A percentile compares a stretch with the other conserved stretches of the same genome.
Evolutionary conservation across 1,140 invertebrate genomes (phyloP).

Genomic region (Hyposmocoma kahamanoa): DNA sequence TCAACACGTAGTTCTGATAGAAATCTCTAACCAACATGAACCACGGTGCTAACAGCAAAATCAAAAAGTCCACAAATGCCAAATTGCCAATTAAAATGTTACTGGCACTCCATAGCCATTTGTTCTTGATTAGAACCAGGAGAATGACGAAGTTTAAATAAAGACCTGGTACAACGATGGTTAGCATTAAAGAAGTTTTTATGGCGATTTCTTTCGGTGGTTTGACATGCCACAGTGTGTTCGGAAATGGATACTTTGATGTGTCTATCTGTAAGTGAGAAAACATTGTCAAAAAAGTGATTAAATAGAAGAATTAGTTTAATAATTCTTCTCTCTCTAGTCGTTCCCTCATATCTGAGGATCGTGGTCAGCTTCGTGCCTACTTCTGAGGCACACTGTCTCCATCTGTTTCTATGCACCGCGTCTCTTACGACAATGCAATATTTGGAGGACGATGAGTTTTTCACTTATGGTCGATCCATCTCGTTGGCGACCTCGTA

Average conservation of each 20-base stretch:
- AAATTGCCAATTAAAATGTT: conserved; percentile 88
- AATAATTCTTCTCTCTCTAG: too few species aligned
- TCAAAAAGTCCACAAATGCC: conserved; percentile 84
- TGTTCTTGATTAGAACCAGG: conserved; percentile 78
- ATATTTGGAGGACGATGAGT: too few species aligned
- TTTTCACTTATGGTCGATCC: too few species aligned
- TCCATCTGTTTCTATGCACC: too few species aligned
- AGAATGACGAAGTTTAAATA: conserved; percentile 83
- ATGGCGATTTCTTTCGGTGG: conserved; percentile 75
- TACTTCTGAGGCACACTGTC: too few species aligned
- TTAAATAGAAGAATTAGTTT: not conserved
- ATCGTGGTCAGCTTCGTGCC: too few species aligned
- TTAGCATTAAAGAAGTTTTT: conserved; percentile 76
- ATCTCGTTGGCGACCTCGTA: too few species aligned
- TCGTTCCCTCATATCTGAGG: too few species aligned
- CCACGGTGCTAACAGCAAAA: conserved; percentile 82
- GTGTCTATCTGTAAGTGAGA: conserved; percentile 59
- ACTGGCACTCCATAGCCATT: conserved; percentile 82
- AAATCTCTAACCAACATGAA: conserved; percentile 82
- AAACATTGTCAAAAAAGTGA: not conserved
- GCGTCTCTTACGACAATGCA: too few species aligned
- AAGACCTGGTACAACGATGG: conserved; percentile 80
- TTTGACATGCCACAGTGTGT: conserved; percentile 76
- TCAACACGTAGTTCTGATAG: conserved; percentile 84
- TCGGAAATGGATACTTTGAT: conserved; percentile 71